Conservation (phyloP, 2,797 vertebrate species). For the Melanotaenia parkinsoni region DNA sequence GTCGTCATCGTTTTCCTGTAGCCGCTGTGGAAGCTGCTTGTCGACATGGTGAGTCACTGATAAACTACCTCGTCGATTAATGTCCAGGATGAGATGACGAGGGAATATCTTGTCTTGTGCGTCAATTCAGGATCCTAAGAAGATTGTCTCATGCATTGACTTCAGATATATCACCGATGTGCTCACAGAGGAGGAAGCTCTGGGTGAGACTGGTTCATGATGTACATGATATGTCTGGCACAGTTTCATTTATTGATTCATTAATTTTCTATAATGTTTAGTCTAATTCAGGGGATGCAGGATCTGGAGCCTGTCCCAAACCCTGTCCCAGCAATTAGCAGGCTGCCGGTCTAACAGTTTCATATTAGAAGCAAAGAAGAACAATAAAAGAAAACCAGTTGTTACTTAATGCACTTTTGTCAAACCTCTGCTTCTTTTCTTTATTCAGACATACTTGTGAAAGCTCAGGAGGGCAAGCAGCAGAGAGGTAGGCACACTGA, state of each 20-base stretch:
- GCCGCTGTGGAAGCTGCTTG: conserved; percentile 87
- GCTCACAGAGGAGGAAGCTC: conserved; percentile 84
- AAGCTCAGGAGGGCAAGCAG: conserved; percentile 79
- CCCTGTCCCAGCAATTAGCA: too few species aligned
- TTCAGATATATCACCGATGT: conserved; percentile 87
- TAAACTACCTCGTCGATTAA: background rate
- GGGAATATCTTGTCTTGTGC: background rate
- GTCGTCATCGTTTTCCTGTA: conserved; percentile 47
- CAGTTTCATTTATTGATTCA: too few species aligned
- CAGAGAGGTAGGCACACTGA: conserved; percentile 78
- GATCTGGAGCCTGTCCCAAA: too few species aligned
- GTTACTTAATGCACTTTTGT: background rate
- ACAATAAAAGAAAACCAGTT: background rate
- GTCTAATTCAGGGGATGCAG: too few species aligned
- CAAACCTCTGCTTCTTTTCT: conserved; percentile 23
- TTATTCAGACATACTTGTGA: conserved; percentile 81
- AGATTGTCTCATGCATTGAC: conserved; percentile 86
- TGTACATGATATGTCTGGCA: background rate
- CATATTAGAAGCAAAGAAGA: background rate
- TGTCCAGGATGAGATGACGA: background rate
- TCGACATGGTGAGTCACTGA: conserved; percentile 83
- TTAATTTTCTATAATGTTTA: too few species aligned
- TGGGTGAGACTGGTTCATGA: conserved; percentile 70
- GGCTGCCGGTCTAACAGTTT: background rate
- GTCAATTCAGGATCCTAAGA: conserved; percentile 76